A percentile compares a stretch with the other conserved stretches of the same genome.
These are phyloP conservation scores for Capromys pilorides DNA, from an alignment of 2,797 vertebrate species.

Conservation along the genomic window DNA sequence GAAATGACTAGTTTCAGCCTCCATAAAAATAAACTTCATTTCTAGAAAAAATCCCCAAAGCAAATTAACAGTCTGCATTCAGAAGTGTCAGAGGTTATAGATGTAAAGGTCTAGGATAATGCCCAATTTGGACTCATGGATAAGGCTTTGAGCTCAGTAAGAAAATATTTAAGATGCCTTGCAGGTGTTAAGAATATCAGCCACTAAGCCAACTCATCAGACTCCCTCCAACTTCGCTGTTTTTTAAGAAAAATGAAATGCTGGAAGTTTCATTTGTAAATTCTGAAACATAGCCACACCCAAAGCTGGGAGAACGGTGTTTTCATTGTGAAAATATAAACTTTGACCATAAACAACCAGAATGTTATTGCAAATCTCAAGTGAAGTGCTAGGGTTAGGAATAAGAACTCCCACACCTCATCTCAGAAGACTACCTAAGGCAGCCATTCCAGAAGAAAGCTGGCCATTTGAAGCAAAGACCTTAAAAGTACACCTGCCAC, in stretches of 20 bases:
- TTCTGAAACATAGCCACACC: conserved; percentile 40
- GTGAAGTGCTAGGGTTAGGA: background rate
- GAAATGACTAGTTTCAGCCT: conserved; percentile 59
- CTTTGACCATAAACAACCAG: background rate
- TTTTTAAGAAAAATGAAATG: conserved; percentile 55
- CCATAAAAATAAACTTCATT: conserved; percentile 61
- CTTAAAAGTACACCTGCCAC: background rate
- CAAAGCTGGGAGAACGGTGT: background rate
- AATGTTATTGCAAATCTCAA: background rate
- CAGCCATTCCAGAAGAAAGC: background rate
- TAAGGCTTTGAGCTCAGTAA: background rate
- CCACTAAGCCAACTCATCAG: background rate
- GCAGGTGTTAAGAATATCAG: background rate
- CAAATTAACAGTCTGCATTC: conserved; percentile 57
- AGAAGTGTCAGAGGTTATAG: background rate
- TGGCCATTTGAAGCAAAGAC: background rate
- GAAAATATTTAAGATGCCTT: background rate
- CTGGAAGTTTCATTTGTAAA: conserved; percentile 36
- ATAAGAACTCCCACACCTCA: background rate
- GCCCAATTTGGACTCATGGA: background rate
- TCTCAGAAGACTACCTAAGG: background rate
- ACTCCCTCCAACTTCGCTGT: background rate
- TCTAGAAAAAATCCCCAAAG: conserved; percentile 55
- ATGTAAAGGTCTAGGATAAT: background rate
- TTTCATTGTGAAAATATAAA: conserved; percentile 5